phyloP scores from a whole-genome alignment of 2,888 invertebrate genomes.

The Xestoiulus laeticollis region DNA sequence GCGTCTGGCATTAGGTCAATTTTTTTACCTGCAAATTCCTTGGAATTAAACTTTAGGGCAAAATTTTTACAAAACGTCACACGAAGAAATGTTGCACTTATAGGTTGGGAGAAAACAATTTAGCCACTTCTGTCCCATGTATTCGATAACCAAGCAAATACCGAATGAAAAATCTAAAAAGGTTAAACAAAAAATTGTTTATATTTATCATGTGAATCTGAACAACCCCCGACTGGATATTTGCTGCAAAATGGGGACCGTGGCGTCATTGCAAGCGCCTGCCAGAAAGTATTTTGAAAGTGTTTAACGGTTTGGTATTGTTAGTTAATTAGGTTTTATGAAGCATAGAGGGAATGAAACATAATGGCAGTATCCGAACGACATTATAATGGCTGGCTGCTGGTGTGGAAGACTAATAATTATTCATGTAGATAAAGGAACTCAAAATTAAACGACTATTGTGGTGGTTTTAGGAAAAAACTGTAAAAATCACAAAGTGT shows the following conservation, averaged over 20 bases:
- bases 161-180: background rate
- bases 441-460: background rate
- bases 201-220: background rate
- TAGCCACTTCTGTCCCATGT: background rate
- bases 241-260: background rate
- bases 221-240: conserved; percentile 16
- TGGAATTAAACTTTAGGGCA: background rate
- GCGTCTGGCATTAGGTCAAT: background rate
- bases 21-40: background rate
- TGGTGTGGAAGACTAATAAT: conserved; percentile 36
- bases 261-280: background rate
- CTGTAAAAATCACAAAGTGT: background rate
- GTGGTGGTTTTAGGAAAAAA: background rate
- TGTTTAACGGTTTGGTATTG: background rate
- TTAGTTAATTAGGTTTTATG: background rate
- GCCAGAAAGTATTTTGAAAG: background rate
- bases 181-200: background rate
- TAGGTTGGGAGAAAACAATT: conserved; percentile 11
- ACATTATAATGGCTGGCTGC: conserved; percentile 31
- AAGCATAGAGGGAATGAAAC: background rate
- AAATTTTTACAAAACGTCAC: background rate
- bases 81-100: conserved; percentile 10
- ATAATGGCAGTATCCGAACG: conserved; percentile 20
- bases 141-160: background rate
- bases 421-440: background rate